Evolutionary conservation across 35 echinoderm and acorn worm genomes (phyloP), one percentile per base, ranked within the genome.

Genomic region (Apostichopus parvimensis): DNA sequence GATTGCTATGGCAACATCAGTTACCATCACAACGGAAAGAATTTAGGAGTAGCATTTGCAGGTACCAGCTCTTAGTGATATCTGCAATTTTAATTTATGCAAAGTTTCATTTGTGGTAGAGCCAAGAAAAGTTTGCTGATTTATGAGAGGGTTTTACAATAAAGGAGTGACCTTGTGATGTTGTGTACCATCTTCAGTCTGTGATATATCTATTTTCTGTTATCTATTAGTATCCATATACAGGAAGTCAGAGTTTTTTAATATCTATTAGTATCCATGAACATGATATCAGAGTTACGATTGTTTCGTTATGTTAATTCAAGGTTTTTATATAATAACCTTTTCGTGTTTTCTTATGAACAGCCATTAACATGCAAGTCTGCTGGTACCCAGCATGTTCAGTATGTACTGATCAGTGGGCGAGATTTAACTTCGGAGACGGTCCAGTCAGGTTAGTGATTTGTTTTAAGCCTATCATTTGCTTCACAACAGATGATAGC

Each of bases 1-100:
- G 86, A 88, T 88, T 64, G 52, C 68, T 55, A 88, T 88, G 86
- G 86, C 64, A 88, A 88, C 86, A 72, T 88, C 62, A 88, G 62
- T 64, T 88, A 88, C 13, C 62, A 26, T 52, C 34, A 72, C 23
- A 88, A 88, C 54, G 86, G 60, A 58, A 68, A 88, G 61, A 26
- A 75, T 88, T 8, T 88, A 12, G 86, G 86, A 4, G 86, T 88
- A 13, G 86, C 86, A 65, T 88, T 88, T 54, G 15, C 86, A 72
- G 86, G 86, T 88, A 73, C 4, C 18, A 0, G 17, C 17, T 45
- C 34, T 45, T 45, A 24, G 20, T 45, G 4, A 78, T 45, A 6
- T 78, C 17, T 78, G 2, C 77, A 45, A 78, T 11, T 24, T 17
- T 17, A 78, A 45, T 45, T 45, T 45, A 22, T 78, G 20, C 1